Base-by-base conservation (phyloP, 2,113 vertebrate species). In the Micronycteris hirsuta region DNA sequence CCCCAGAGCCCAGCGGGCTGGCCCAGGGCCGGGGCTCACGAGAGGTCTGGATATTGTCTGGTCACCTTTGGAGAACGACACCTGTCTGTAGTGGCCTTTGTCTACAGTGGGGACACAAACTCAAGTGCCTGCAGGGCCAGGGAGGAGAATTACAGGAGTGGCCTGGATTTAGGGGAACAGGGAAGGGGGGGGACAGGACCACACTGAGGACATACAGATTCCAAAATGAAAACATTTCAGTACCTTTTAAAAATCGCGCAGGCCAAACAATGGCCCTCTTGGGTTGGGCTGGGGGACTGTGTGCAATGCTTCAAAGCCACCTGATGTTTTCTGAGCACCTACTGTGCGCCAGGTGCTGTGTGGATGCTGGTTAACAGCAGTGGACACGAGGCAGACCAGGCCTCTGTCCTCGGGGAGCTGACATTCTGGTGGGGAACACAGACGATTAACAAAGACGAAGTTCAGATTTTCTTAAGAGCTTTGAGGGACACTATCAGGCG, bases 151-250 rank as follows among this genome's bases (percentile, higher is more conserved):
- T 1, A n/a, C 63, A 7, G 14, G 49, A 71, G 81, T 17, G 52
- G n/a, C 52, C 26, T 73, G 47, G 82, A 49, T 7, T 67, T 4
- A 63, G 58, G 56, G 31, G 24, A 20, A 9, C 4, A 31, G 65
- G 54, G 3, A 10, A 12, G 67, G 43, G 17, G 11, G 24, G 65
- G 4, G 5, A 5, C 36, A 2, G 17, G 43, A 4, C 41, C 47
- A 4, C 17, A 41, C 11, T 13, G 83, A 49, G 83, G 70, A n/a
- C 0, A 0, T 0, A 0, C 45, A 0, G 0, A 41, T 86, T 77
- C 12, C 36, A 49, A 45, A 86, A 36, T 31, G 15, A 67, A 63
- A 81, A 80, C 43, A 28, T 26, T 31, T 4, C 15, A 7, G 7
- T 7, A 49, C 2, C 4, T 49, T 83, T 83, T 38, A 61, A 78